phyloP scores from a whole-genome alignment of 2,888 invertebrate species.

The Laspeyria flexula region DNA sequence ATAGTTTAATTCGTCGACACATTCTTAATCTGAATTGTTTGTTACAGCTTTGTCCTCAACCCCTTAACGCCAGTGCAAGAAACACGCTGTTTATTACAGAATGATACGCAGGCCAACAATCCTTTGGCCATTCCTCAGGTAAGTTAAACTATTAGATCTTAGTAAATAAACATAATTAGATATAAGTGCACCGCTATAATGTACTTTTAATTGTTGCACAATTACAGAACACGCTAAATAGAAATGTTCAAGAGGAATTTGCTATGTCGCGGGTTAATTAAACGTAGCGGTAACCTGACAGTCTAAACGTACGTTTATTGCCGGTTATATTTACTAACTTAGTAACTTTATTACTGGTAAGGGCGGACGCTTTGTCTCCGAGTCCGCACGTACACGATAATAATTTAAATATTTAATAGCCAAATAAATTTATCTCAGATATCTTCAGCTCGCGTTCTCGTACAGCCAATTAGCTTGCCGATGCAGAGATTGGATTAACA shows the following conservation, averaged over 20 bases:
- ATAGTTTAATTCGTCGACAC: neutral
- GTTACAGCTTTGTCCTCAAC: conserved; percentile 94
- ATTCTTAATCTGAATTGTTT: conserved; percentile 44
- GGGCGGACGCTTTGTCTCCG: conserved; percentile 23
- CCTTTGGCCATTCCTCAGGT: conserved; percentile 93
- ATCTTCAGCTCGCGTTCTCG: conserved; percentile 48
- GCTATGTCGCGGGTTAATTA: conserved; percentile 23
- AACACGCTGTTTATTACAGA: conserved; percentile 95
- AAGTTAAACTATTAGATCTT: conserved; percentile 18
- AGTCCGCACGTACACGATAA: conserved; percentile 17
- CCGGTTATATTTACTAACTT: conserved; percentile 26
- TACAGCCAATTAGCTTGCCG: conserved; percentile 73
- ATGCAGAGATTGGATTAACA: conserved; percentile 73
- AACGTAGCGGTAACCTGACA: conserved; percentile 16
- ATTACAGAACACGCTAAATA: conserved; percentile 6
- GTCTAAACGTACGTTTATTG: conserved; percentile 20
- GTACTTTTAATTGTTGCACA: neutral
- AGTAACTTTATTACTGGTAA: conserved; percentile 20
- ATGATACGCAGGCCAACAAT: conserved; percentile 96
- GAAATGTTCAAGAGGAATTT: conserved; percentile 16
- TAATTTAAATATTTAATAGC: conserved; percentile 50
- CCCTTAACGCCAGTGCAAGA: conserved; percentile 96
- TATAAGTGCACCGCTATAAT: too few species aligned
- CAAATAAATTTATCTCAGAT: conserved; percentile 67
- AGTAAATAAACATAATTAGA: neutral